Evolutionary conservation across 2,797 vertebrate species (phyloP), one percentile per base, ranked within the genome.

Genomic region (Hydrocynus forskahlii): DNA sequence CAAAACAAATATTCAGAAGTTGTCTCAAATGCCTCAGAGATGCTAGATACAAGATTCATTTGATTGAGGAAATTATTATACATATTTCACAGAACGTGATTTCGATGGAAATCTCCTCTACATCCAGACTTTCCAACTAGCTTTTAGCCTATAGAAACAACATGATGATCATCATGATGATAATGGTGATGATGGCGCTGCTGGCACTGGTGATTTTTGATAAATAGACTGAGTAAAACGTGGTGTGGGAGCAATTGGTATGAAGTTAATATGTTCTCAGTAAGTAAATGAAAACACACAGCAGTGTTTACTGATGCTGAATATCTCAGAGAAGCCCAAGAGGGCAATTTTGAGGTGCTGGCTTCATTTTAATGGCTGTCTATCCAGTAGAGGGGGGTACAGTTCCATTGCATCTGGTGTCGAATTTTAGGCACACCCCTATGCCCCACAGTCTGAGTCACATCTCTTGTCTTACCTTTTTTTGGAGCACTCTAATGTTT

Each of bases 301-400:
- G 12, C 45, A n/a, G n/a, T n/a, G n/a, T n/a, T n/a, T n/a, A n/a
- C 7, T 50, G 50, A 19, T 13, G 55, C n/a, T 68, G 7, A 68
- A 60, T 73, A 40, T 8, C 76, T 55, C 16, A 19, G 2, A 45
- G 17, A 17, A 54, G 8, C 43, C 70, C 63, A 63, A 45, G 38
- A n/a, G 21, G 40, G 2, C 63, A 54, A 69, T n/a, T 12, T 76
- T 21, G 0, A 63, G 64, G 12, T 55, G 21, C 25, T 52, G n/a
- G 14, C 25, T 55, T 77, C n/a, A 54, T 66, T 69, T 69, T 45
- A 67, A 17, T 69, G 74, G 12, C 76, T 67, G 8, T 84, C 69
- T 63, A 57, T 78, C 81, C 84, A 86, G 84, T 68, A 86, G 84
- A 72, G 81, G 84, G 78, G 67, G 57, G 57, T 81, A 64, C 62